These are phyloP conservation scores for Bedellia somnulentella DNA, from an alignment of 2,888 invertebrate genomes.

Conservation along the genomic window DNA sequence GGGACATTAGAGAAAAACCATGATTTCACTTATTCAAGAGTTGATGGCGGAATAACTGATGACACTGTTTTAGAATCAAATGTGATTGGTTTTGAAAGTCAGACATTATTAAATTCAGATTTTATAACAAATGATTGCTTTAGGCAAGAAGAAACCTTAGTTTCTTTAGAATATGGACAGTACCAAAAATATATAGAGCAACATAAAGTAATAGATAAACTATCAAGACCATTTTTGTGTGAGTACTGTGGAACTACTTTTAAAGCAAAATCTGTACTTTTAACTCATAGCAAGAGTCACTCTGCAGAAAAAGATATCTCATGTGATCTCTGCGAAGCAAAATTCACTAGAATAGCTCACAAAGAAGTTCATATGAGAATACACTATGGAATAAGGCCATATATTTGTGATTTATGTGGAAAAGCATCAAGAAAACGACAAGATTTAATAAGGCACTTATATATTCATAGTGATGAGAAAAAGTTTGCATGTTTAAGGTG, in stretches of 20 bases:
- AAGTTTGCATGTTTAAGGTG: slow-evolving; percentile 19
- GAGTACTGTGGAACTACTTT: slow-evolving; percentile 18
- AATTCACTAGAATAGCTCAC: slow-evolving; percentile 33
- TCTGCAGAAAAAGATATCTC: slow-evolving; percentile 24
- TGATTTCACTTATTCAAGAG: too few species aligned
- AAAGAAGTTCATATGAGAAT: slow-evolving; percentile 47
- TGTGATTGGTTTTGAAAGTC: too few species aligned
- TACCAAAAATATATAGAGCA: too few species aligned
- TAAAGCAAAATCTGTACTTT: slow-evolving; percentile 14
- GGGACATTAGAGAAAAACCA: too few species aligned
- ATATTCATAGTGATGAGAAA: slow-evolving; percentile 19
- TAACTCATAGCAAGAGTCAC: slow-evolving; percentile 29
- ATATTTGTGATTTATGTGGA: slow-evolving; percentile 46
- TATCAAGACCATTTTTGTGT: slow-evolving; percentile 12
- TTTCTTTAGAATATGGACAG: too few species aligned
- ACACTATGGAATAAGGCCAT: slow-evolving; percentile 50
- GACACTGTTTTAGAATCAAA: too few species aligned
- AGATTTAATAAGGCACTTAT: slow-evolving; percentile 18
- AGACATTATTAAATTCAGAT: too few species aligned
- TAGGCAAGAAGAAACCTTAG: too few species aligned
- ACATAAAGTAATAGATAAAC: too few species aligned
- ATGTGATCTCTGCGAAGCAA: slow-evolving; percentile 28
- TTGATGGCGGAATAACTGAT: too few species aligned
- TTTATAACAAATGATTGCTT: too few species aligned
- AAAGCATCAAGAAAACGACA: slow-evolving; percentile 19